phyloP scores from a whole-genome alignment of 1,140 invertebrate species.

The Oreohelix idahoensis region DNA sequence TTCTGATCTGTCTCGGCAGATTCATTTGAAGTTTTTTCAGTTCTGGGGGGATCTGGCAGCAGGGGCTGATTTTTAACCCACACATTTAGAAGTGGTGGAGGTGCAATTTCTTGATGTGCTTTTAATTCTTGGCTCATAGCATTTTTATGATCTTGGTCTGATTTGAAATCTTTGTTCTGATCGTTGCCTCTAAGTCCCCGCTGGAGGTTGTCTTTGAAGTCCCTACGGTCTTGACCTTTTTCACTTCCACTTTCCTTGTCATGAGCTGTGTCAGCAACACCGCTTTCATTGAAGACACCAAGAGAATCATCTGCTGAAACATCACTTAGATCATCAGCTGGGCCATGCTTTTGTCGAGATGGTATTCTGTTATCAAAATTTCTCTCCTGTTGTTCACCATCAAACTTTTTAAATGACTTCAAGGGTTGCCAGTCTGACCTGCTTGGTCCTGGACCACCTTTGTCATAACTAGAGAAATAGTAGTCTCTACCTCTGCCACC shows the following conservation, averaged over 20 bases:
- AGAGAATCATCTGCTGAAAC: constrained; percentile 65
- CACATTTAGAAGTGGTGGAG: not conserved
- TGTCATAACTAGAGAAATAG: not conserved
- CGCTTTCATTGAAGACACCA: not conserved
- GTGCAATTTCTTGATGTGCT: not conserved
- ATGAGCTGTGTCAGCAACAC: not conserved
- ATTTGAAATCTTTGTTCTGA: not conserved
- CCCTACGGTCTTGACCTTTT: no score
- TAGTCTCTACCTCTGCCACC: constrained; percentile 34
- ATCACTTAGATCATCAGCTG: constrained; percentile 70
- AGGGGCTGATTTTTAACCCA: constrained; percentile 1
- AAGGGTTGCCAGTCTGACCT: constrained; percentile 19
- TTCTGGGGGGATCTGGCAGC: not conserved
- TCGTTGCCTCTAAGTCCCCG: not conserved
- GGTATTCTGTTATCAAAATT: constrained; percentile 39
- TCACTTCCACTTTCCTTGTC: no score
- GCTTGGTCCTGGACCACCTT: not conserved
- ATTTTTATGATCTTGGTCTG: not conserved
- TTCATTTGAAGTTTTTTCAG: not conserved
- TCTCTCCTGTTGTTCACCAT: constrained; percentile 42
- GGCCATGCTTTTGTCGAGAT: constrained; percentile 46
- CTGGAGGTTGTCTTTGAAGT: no score
- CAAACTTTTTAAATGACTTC: constrained; percentile 47
- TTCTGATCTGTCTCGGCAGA: not conserved
- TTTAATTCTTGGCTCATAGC: not conserved